Conservation (phyloP, 23 tunicate species). For the Trididemnum nubilum region DNA sequence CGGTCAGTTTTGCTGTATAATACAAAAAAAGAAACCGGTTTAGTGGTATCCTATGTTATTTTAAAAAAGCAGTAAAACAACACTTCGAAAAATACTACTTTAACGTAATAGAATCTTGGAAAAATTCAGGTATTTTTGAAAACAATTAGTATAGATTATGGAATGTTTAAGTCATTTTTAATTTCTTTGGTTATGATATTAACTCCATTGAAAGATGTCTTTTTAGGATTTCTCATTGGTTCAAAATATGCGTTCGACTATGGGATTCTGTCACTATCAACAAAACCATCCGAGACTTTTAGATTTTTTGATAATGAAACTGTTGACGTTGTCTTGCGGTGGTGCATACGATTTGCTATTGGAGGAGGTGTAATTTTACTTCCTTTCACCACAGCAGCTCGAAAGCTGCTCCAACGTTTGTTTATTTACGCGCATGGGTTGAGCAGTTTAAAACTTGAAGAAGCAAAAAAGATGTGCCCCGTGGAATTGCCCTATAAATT, state of each 20-base stretch:
- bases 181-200: too few species aligned
- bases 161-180: too few species aligned
- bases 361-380: constrained; percentile 32
- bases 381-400: constrained; percentile 18
- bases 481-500: constrained; percentile 75
- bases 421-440: constrained; percentile 31
- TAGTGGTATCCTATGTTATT: too few species aligned
- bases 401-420: constrained; percentile 30
- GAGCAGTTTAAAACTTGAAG: constrained; percentile 3
- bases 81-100: too few species aligned
- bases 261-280: not conserved
- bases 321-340: not conserved
- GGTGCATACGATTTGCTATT: constrained; percentile 14
- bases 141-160: too few species aligned
- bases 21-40: too few species aligned
- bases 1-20: too few species aligned
- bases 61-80: too few species aligned
- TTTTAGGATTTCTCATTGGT: constrained; percentile 64
- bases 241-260: constrained; percentile 32
- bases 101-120: too few species aligned
- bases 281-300: not conserved
- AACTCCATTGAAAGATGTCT: too few species aligned
- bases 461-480: constrained; percentile 31
- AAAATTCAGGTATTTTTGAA: too few species aligned
- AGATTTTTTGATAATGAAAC: not conserved